Evolutionary conservation across 2,888 invertebrate species (phyloP), one percentile per base, ranked within the genome.

Genomic region (Eristalis intricaria): DNA sequence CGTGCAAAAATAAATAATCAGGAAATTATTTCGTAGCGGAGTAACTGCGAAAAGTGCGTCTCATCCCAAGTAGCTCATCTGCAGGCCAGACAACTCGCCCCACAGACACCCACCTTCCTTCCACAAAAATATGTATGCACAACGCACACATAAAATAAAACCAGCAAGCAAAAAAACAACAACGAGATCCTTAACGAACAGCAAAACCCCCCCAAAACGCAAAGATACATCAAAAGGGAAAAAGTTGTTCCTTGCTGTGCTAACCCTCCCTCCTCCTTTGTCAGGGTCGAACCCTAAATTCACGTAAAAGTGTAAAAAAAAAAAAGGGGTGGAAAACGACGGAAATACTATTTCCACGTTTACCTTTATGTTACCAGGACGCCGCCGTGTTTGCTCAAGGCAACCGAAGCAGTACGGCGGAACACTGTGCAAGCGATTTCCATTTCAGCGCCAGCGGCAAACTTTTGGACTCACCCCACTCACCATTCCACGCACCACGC

Each of bases 251-350:
- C 15, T 65, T 61, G 26, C 13, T 38, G 38, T 19, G 19, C 43
- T 38, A 32, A 10, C 68, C 78, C 29, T 32, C 10, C 66, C 75
- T 23, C 13, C 64, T 7, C 63, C 10, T 2, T 65, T 26, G 68
- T 58, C 35, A 73, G 69, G 79, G 63, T 68, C 56, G 32, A 77
- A 74, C 26, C 65, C 78, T 56, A 29, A 66, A 74, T 29, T 15
- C 50, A 64, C 60, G 60, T 50, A 78, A 81, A 82, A 64, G 66
- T 63, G 63, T 40, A 63, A 70, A 77, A 64, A 79, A 79, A 63
- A 70, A 77, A 64, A 79, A 79, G 76, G 86, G 87, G 84, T 83
- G 75, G 83, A 70, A 77, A 75, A 71, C 22, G 32, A 74, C 43
- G 60, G 75, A 75, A 60, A 61, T 61, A 73, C 43, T 60, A 79